A percentile compares a stretch with the other conserved stretches of the same genome.
These are phyloP conservation scores for Gymnoscopelus microlampas DNA, from an alignment of 2,797 vertebrate species.

Conservation along the genomic window DNA sequence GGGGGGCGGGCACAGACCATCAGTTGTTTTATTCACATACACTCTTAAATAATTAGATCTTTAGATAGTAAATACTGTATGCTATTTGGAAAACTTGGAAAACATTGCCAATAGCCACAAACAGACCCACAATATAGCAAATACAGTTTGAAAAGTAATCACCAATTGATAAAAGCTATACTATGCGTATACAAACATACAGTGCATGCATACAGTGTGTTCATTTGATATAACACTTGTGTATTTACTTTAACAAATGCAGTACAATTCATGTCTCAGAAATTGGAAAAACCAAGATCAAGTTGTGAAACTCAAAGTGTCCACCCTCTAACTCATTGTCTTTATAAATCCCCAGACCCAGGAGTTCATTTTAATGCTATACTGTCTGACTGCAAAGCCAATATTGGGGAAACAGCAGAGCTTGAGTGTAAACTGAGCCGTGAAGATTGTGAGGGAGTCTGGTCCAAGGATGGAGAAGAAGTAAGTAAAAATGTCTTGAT, in stretches of 20 bases:
- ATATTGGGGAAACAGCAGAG: slow-evolving; percentile 81
- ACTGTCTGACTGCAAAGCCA: slow-evolving; percentile 82
- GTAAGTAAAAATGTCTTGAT: slow-evolving; percentile 63
- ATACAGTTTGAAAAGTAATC: too few species aligned
- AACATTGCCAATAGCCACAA: too few species aligned
- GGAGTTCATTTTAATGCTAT: slow-evolving; percentile 83
- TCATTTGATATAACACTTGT: too few species aligned
- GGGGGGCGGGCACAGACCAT: too few species aligned
- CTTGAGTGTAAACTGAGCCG: slow-evolving; percentile 86
- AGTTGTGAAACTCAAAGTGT: not conserved
- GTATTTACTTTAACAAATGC: too few species aligned
- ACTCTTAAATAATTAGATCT: too few species aligned
- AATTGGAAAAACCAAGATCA: slow-evolving; percentile 10
- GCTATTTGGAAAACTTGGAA: not conserved
- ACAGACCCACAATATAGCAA: too few species aligned
- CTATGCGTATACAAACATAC: slow-evolving; percentile 3
- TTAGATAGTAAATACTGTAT: not conserved
- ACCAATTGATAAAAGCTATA: too few species aligned
- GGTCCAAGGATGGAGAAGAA: slow-evolving; percentile 90
- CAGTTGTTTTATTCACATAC: not conserved
- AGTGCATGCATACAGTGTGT: slow-evolving; percentile 24
- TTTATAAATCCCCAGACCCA: slow-evolving; percentile 76
- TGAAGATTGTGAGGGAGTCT: slow-evolving; percentile 81
- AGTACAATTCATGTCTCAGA: not conserved
- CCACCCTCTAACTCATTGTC: slow-evolving; percentile 3